Base-by-base conservation (phyloP, 2,797 vertebrate genomes). In the Acipenser transmontanus region DNA sequence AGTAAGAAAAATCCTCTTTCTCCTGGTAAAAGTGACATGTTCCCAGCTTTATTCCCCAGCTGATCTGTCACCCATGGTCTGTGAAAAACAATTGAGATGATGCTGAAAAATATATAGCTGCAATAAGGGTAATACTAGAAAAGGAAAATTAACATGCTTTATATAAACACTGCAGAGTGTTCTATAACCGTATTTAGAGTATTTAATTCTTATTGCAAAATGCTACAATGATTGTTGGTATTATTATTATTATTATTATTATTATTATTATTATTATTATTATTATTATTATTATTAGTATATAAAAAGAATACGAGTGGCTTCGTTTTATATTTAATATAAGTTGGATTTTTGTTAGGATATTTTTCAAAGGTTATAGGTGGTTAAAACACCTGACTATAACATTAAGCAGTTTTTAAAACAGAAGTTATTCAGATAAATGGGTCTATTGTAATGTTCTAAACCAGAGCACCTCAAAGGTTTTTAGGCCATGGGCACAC, bases 221-320 rank as follows among this genome's bases (percentile, higher is more conserved):
- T 34, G 34, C 34, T 34, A 34, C 34, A 34, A 34, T 34, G 34
- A 34, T 34, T 34, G 4, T 34, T 34, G 34, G 34, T 34, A 34
- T 34, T 34, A 34, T 34, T 34, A 34, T 34, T 34, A 34, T 34
- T 34, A 34, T 34, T 34, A 34, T 34, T 34, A 34, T 34, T 34
- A 17, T 17, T 17, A 17, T 17, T 17, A 17, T 70, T 71, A 76
- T 76, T 75, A 66, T 17, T 17, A 17, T 17, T 17, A 17, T 69
- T 71, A 66, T 68, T 81, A 76, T 74, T 77, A 68, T 61, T 17
- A 69, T 72, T 47, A 66, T 75, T 83, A 78, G 13, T 65, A 47
- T 57, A 59, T 68, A 73, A 71, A 12, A 75, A 70, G 71, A 72
- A 71, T 71, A 70, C 71, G 70, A 70, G 74, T 4, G 56, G 71